Base-by-base conservation (phyloP, 2,888 invertebrate genomes). In the Archips xylosteana region DNA sequence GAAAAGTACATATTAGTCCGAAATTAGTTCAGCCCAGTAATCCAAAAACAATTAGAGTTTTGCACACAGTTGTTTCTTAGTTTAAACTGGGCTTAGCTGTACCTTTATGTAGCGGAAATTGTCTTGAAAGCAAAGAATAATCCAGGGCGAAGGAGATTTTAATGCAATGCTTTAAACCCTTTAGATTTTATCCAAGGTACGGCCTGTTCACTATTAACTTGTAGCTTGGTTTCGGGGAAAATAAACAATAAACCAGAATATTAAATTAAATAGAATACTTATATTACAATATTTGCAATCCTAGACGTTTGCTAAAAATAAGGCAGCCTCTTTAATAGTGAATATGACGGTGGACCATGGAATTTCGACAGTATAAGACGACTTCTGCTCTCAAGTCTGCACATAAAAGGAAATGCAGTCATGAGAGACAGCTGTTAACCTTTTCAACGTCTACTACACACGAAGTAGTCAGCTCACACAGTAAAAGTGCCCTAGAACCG, bases 121-220 rank as follows among this genome's bases (percentile, higher is more conserved):
- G 12, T 2, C 57, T 32, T 57, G 57, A n/a, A 32, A 32, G 2
- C 12, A 32, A 32, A 23, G 5, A 32, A 32, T 54, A 54, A 9
- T 15, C 15, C 23, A 23, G 9, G 9, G 9, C 15, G 57, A 54
- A 23, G 32, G 23, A 57, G 32, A 10, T 32, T 23, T 23, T 32
- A 57, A 32, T 57, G 57, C 57, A 57, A 57, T 57, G 57, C 57
- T 57, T 57, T 32, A 12, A 32, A 12, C 60, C 60, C 36, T 36
- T 60, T 36, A 36, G 60, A 13, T 60, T 60, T 36, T 60, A 60
- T 60, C 36, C 34, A 59, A 59, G 60, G 34, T n/a, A 8, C 10
- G 12, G 12, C 57, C 57, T 57, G 57, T 57, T 9, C 32, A 57
- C 10, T n/a, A 12, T 12, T 12, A 12, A 12, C 45, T 12, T 45